Conservation (phyloP, 2,797 vertebrate genomes). For the Fistularia tabacaria region DNA sequence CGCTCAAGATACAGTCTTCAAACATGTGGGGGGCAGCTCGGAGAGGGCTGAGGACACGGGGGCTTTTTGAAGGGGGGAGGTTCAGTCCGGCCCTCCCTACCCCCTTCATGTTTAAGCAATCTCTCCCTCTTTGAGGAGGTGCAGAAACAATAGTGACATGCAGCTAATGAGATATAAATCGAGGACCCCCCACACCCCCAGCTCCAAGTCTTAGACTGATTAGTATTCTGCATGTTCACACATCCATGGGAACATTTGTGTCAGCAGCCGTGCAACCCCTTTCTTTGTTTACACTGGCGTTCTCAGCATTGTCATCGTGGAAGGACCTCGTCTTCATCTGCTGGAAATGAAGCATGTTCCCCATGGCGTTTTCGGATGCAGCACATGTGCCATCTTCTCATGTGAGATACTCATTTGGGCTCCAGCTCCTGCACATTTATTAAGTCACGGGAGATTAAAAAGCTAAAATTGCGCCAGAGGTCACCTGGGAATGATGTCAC, state of each 20-base stretch:
- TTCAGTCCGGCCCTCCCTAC: not conserved
- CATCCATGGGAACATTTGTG: too few relatives aligned
- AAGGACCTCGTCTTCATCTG: too few relatives aligned
- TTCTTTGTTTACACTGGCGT: slow-evolving; percentile 10
- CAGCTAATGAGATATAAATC: slow-evolving; percentile 20
- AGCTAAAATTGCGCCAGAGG: too few relatives aligned
- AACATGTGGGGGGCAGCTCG: slow-evolving; percentile 33
- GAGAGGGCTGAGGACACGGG: not conserved
- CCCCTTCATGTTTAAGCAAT: slow-evolving; percentile 6
- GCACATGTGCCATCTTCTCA: too few relatives aligned
- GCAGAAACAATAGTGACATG: slow-evolving; percentile 17
- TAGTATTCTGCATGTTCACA: slow-evolving; percentile 1
- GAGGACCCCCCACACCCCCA: slow-evolving; percentile 8
- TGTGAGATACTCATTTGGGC: too few relatives aligned
- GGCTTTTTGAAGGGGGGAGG: slow-evolving; percentile 1
- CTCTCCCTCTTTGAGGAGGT: slow-evolving; percentile 7
- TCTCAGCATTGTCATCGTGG: not conserved
- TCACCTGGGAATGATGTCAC: too few relatives aligned
- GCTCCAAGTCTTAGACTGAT: slow-evolving; percentile 8
- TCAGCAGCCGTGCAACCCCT: too few relatives aligned
- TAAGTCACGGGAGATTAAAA: too few relatives aligned
- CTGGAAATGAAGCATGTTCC: too few relatives aligned
- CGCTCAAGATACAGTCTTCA: slow-evolving; percentile 38
- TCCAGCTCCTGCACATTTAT: too few relatives aligned
- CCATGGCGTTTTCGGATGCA: too few relatives aligned